phyloP scores from a whole-genome alignment of 2,113 vertebrate species.

The Uria lomvia region DNA sequence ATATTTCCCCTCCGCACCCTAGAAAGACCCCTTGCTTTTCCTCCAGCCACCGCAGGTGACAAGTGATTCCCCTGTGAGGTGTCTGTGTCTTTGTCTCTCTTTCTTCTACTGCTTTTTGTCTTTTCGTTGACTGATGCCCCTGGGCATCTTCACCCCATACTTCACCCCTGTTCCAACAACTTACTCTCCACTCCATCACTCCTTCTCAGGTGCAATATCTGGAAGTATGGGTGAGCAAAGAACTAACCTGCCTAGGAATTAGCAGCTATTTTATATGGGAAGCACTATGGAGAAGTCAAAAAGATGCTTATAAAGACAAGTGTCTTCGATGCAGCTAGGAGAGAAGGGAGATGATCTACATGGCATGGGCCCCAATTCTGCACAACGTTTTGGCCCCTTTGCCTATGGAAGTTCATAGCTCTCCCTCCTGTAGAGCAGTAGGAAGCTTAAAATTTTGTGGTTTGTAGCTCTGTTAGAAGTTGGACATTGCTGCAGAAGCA shows the following conservation, averaged over 20 bases:
- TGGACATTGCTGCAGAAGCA: background rate
- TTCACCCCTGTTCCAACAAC: background rate
- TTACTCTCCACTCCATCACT: background rate
- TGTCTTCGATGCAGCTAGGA: background rate
- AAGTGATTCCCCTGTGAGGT: background rate
- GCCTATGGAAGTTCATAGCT: background rate
- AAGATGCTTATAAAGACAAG: background rate
- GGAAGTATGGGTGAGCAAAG: background rate
- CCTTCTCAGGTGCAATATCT: background rate
- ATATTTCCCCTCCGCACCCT: background rate
- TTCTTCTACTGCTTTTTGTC: background rate
- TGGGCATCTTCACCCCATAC: background rate
- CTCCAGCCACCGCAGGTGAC: background rate
- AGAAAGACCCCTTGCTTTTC: background rate
- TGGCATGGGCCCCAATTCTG: background rate
- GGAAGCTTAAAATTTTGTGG: background rate
- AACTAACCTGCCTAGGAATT: background rate
- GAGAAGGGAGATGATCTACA: background rate
- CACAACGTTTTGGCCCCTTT: background rate
- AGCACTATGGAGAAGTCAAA: background rate
- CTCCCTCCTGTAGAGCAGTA: background rate
- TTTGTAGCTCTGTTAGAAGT: background rate
- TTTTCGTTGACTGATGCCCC: background rate
- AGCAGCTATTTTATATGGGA: background rate
- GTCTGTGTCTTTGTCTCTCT: background rate